These are phyloP conservation scores for Gouania willdenowi DNA, from an alignment of 2,797 vertebrate species.

Conservation along the genomic window DNA sequence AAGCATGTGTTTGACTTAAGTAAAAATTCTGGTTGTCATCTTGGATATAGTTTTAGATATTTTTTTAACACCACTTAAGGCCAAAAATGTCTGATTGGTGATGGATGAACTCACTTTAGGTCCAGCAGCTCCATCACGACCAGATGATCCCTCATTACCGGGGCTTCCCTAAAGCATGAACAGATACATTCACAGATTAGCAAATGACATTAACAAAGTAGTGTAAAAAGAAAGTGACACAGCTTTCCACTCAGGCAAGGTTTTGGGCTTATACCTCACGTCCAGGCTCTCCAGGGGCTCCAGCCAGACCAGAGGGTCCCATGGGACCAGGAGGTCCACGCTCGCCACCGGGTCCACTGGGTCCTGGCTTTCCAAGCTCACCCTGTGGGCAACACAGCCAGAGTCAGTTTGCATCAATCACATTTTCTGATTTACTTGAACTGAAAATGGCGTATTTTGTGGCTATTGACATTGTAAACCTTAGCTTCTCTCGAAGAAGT, in stretches of 20 bases:
- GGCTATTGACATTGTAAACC: background rate
- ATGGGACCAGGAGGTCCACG: constrained; percentile 92
- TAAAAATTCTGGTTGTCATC: too few species aligned
- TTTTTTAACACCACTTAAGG: too few species aligned
- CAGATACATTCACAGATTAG: constrained; percentile 1
- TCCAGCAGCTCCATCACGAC: constrained; percentile 89
- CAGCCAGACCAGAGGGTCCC: constrained; percentile 89
- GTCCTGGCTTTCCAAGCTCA: constrained; percentile 88
- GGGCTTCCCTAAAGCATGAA: constrained; percentile 79
- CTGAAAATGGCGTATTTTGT: background rate
- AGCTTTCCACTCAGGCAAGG: too few species aligned
- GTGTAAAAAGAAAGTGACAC: background rate
- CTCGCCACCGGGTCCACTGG: constrained; percentile 83
- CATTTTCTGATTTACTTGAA: too few species aligned
- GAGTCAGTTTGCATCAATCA: too few species aligned
- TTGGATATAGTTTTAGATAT: too few species aligned
- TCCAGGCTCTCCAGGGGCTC: constrained; percentile 91
- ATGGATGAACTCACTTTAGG: constrained; percentile 80
- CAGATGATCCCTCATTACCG: constrained; percentile 88
- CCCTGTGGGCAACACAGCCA: constrained; percentile 70
- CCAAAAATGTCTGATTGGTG: too few species aligned
- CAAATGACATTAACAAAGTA: background rate
- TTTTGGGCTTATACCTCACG: constrained; percentile 81
- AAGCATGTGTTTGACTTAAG: too few species aligned
- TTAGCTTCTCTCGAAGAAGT: too few species aligned